phyloP scores from a whole-genome alignment of 2,888 invertebrate genomes.

The Drosophila leonis region DNA sequence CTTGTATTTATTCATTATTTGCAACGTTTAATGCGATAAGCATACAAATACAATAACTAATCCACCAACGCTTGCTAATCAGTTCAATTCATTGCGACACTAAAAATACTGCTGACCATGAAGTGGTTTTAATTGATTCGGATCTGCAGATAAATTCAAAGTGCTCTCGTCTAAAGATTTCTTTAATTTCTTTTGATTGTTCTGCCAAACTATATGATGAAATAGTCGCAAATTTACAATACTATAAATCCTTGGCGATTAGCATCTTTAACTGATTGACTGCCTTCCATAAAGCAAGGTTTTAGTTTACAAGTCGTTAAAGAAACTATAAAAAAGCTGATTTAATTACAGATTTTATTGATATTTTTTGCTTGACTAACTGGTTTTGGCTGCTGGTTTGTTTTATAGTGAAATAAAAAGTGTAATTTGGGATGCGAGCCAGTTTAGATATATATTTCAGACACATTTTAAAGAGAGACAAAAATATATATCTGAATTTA shows the following conservation, averaged over 20 bases:
- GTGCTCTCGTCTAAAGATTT: neutral
- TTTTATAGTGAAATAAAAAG: neutral
- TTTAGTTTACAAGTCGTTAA: neutral
- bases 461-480: too few relatives aligned
- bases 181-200: neutral
- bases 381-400: neutral
- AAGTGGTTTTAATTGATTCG: conserved; percentile 2
- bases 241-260: neutral
- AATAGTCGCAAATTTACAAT: neutral
- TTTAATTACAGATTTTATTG: neutral
- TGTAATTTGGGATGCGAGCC: neutral
- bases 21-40: conserved; percentile 25
- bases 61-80: conserved; percentile 5
- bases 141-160: neutral
- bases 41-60: conserved; percentile 18
- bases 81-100: conserved; percentile 14
- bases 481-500: too few relatives aligned
- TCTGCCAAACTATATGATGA: neutral
- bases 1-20: conserved; percentile 3
- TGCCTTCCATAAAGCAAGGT: neutral
- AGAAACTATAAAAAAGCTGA: too few relatives aligned
- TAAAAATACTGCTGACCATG: neutral
- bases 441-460: too few relatives aligned
- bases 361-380: neutral
- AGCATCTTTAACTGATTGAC: neutral